Conservation (phyloP, 2,113 vertebrate genomes). For the Dromiciops gliroides region DNA sequence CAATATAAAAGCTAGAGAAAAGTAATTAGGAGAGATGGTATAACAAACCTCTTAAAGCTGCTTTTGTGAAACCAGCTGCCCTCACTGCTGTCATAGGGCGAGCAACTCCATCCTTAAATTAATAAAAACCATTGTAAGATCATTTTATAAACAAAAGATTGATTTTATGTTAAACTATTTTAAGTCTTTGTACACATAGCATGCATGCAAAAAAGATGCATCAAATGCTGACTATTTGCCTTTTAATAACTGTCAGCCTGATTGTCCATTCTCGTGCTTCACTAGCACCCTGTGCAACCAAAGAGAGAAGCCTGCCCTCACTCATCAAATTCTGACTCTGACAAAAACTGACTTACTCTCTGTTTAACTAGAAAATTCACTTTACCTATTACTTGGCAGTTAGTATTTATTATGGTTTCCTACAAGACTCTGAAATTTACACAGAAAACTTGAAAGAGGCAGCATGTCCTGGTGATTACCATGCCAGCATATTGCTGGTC, state of each 20-base stretch:
- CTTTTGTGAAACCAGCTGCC: slow-evolving; percentile 94
- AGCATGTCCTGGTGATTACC: background rate
- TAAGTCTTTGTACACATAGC: background rate
- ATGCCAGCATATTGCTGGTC: background rate
- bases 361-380: slow-evolving; percentile 23
- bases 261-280: background rate
- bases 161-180: background rate
- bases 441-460: background rate
- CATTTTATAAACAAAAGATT: background rate
- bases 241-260: background rate
- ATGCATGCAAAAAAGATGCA: background rate
- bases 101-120: slow-evolving; percentile 90
- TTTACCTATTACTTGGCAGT: slow-evolving; percentile 2
- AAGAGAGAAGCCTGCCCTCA: background rate
- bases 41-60: slow-evolving; percentile 87
- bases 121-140: slow-evolving; percentile 50
- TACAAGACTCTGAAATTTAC: background rate
- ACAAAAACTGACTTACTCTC: background rate
- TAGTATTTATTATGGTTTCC: slow-evolving; percentile 12
- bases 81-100: slow-evolving; percentile 97
- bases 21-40: background rate
- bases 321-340: slow-evolving; percentile 14
- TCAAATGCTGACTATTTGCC: background rate
- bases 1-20: slow-evolving; percentile 4
- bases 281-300: background rate